phyloP scores from a whole-genome alignment of 2,113 vertebrate genomes.

The Ciconia maguari region DNA sequence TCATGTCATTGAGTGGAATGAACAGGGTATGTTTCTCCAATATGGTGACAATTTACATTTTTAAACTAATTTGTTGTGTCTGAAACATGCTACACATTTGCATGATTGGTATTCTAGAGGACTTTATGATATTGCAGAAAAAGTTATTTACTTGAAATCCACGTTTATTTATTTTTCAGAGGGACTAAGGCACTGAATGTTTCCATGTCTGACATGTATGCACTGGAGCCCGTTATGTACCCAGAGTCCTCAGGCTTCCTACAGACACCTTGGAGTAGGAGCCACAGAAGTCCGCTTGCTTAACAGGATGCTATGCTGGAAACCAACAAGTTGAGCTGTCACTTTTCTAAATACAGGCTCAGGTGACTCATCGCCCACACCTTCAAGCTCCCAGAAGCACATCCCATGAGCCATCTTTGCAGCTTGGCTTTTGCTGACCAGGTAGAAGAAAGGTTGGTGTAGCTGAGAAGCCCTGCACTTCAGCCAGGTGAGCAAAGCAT shows the following conservation, averaged over 20 bases:
- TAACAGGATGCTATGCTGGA: not conserved
- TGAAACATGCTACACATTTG: not conserved
- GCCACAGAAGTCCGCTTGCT: not conserved
- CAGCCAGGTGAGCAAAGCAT: rapidly evolving
- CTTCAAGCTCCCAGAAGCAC: not conserved
- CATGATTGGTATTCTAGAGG: not conserved
- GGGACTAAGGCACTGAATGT: not conserved
- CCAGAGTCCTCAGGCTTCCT: not conserved
- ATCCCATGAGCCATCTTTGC: not conserved
- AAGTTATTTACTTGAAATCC: not conserved
- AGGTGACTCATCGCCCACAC: not conserved
- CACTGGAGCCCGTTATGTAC: not conserved
- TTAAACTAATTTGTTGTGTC: not conserved
- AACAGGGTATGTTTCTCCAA: not conserved
- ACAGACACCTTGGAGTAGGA: not conserved
- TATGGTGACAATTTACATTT: not conserved
- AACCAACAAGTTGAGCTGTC: not conserved
- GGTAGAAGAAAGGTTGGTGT: not conserved
- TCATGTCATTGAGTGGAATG: not conserved
- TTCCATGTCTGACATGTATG: not conserved
- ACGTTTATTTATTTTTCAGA: not conserved
- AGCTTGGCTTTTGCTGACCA: not conserved
- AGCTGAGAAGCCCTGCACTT: not conserved
- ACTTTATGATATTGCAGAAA: not conserved
- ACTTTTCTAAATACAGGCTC: not conserved